Base-by-base conservation (phyloP, 2,113 vertebrate genomes). In the Grus americana region DNA sequence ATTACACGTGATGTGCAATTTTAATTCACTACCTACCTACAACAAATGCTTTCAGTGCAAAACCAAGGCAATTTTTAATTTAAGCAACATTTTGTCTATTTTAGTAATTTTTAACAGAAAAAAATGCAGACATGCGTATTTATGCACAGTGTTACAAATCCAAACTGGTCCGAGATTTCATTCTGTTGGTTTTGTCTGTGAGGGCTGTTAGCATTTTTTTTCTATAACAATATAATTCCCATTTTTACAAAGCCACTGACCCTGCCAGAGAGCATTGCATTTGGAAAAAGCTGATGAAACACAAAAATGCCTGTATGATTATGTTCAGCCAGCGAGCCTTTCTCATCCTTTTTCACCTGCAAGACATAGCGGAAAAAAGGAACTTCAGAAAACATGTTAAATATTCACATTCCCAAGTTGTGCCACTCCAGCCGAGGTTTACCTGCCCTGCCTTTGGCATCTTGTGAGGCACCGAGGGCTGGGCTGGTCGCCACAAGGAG, bases 321-420 rank as follows among this genome's bases (percentile, higher is more conserved):
- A 21, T 17, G 11, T 75, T 90, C 38, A 87, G 9, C 46, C 57
- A 57, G 47, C 2, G 32, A 93, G 46, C 7, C 32, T 93, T 93
- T 75, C 40, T 65, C 50, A 36, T 42, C 15, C 49, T 24, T 79
- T 90, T 61, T 62, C 29, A 20, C 14, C 7, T 63, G 50, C 30
- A 84, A 78, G 67, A 23, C 21, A 30, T 47, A 11, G 21, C 23
- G 11, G 10, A 27, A 68, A 87, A 73, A 73, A 15, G 12, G 1
- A 10, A 47, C 46, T 83, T 79, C 50, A 78, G 62, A 90, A 90
- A 72, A 59, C 34, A 12, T 1, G 0, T 52, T 72, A n/a, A 82
- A 70, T 62, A 58, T 4, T 29, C 34, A 7, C 0, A 1, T 36
- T 73, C 32, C 15, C 4, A 1, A 72, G 23, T 3, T 79, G n/a